Percentiles rank a stretch among this genome's conserved stretches.
These are phyloP conservation scores for Rhinopomastus cyanomelas DNA, from an alignment of 2,113 vertebrate species.

Conservation along the genomic window DNA sequence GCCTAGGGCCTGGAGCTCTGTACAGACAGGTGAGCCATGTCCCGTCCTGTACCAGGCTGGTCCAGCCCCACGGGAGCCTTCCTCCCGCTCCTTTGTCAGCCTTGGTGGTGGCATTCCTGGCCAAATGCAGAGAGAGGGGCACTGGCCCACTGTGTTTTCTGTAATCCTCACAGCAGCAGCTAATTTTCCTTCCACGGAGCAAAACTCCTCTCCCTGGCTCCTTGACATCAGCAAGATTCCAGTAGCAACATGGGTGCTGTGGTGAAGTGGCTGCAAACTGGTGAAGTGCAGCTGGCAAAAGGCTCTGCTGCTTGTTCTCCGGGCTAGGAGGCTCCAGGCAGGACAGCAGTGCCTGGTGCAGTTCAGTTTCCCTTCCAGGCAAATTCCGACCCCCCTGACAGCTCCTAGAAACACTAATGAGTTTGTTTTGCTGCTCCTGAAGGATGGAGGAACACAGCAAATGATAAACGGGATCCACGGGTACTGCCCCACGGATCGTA, in stretches of 20 bases:
- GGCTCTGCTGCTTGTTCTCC: neutral
- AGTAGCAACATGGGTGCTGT: accelerated
- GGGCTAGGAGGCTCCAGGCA: neutral
- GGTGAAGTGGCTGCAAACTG: neutral
- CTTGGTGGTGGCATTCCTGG: accelerated
- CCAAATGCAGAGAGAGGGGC: accelerated
- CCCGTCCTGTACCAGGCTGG: neutral
- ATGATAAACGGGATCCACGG: neutral
- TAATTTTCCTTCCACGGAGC: neutral
- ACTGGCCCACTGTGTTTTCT: neutral
- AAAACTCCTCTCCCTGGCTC: neutral
- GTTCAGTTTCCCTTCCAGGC: neutral
- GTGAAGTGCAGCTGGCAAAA: neutral
- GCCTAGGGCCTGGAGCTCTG: neutral
- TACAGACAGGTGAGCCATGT: accelerated
- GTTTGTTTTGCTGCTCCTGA: neutral
- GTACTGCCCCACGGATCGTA: neutral
- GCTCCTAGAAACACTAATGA: neutral
- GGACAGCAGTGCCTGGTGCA: accelerated
- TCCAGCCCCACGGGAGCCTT: neutral
- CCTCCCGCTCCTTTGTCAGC: neutral
- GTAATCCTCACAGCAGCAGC: neutral
- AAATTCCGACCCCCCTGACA: neutral
- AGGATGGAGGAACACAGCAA: accelerated
- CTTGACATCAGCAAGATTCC: neutral